Evolutionary conservation across 2,797 vertebrate genomes (phyloP).

Genomic region (Chiroxiphia lanceolata): DNA sequence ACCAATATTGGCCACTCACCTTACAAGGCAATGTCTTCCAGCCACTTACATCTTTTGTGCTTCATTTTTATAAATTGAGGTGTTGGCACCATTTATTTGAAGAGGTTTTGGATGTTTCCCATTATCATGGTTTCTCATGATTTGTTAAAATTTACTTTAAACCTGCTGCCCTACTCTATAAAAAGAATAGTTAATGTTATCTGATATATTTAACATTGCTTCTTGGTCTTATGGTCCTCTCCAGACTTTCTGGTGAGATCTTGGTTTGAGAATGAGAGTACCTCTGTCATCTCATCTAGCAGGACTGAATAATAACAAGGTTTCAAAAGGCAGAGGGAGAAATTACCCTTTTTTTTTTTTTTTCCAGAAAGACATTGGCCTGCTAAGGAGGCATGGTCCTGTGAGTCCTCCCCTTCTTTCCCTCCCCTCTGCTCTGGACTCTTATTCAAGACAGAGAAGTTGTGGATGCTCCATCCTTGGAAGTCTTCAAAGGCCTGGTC

Average conservation of each 20-base stretch:
- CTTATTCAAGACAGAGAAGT: not conserved
- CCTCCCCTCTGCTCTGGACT: not conserved
- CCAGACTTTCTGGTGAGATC: not conserved
- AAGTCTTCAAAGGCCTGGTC: not conserved
- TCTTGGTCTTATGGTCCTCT: not conserved
- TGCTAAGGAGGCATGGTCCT: not conserved
- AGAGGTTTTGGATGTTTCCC: not conserved
- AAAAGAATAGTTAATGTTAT: not conserved
- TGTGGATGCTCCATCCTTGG: not conserved
- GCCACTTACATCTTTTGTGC: not conserved
- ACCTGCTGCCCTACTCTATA: not conserved
- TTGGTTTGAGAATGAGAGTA: not conserved
- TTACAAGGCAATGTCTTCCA: not conserved
- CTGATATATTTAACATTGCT: not conserved
- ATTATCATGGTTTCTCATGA: not conserved
- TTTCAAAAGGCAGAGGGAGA: not conserved
- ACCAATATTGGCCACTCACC: not conserved
- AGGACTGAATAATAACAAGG: fast-evolving
- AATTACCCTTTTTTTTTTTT: not conserved
- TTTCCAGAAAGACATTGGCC: not conserved
- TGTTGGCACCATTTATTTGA: not conserved
- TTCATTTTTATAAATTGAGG: not conserved
- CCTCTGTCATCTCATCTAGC: not conserved
- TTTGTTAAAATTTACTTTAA: not conserved
- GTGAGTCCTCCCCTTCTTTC: not conserved